These are phyloP conservation scores for Drosophila rubida DNA, from an alignment of 2,888 invertebrate species.

Conservation along the genomic window DNA sequence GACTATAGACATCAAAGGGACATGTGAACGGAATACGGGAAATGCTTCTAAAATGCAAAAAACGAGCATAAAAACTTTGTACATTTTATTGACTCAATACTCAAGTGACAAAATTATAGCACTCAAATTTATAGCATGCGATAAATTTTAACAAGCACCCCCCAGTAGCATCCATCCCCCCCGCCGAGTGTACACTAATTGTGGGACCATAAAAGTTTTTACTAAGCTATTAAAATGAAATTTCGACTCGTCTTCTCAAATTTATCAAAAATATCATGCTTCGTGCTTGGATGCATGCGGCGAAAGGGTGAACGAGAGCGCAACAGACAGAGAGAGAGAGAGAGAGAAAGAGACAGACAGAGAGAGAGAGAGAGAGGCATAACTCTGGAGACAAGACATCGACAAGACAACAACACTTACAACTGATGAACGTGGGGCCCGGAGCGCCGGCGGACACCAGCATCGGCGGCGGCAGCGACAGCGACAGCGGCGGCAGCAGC, in stretches of 20 bases:
- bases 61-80: conserved; percentile 57
- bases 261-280: conserved; percentile 23
- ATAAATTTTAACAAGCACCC: conserved; percentile 72
- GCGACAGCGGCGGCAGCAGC: conserved; percentile 28
- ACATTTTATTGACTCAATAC: conserved; percentile 63
- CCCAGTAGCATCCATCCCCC: neutral
- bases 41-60: conserved; percentile 57
- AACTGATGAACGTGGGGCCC: conserved; percentile 78
- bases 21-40: conserved; percentile 28
- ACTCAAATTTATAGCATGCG: conserved; percentile 72
- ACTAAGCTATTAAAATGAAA: conserved; percentile 47
- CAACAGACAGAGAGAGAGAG: neutral
- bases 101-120: conserved; percentile 71
- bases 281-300: conserved; percentile 23
- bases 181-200: conserved; percentile 49
- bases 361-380: conserved; percentile 12
- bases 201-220: conserved; percentile 53
- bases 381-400: conserved; percentile 35
- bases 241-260: conserved; percentile 21
- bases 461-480: conserved; percentile 37
- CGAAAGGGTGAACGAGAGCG: conserved; percentile 6
- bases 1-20: conserved; percentile 36
- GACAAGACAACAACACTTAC: conserved; percentile 77
- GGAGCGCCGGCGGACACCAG: conserved; percentile 34
- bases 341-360: conserved; percentile 8